A percentile compares a stretch with the other conserved stretches of the same genome.
These are phyloP conservation scores for Alexandromys fortis DNA, from an alignment of 2,113 vertebrate species.

Conservation along the genomic window DNA sequence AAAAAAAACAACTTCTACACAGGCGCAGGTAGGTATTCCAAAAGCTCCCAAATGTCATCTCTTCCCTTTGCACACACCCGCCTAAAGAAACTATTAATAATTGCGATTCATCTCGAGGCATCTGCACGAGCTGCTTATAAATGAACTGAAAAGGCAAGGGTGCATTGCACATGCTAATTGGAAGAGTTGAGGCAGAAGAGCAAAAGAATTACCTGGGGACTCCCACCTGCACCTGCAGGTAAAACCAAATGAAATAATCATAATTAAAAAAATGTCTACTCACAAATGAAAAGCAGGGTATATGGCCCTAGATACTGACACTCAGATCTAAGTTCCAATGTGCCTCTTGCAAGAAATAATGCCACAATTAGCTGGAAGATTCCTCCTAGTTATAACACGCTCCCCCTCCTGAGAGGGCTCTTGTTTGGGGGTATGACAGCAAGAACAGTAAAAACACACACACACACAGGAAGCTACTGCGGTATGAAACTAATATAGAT, in stretches of 20 bases:
- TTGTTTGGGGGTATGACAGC: conserved; percentile 69
- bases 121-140: conserved; percentile 59
- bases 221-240: conserved; percentile 13
- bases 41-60: not conserved
- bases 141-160: conserved; percentile 72
- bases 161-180: conserved; percentile 37
- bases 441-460: conserved; percentile 35
- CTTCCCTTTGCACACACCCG: not conserved
- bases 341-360: conserved; percentile 51
- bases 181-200: conserved; percentile 39
- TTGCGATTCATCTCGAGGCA: conserved; percentile 62
- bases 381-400: conserved; percentile 44
- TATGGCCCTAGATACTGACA: conserved; percentile 40
- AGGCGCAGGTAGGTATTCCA: not conserved
- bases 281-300: conserved; percentile 63
- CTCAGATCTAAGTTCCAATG: conserved; percentile 66
- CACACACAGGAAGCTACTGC: not conserved
- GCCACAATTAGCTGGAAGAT: conserved; percentile 69
- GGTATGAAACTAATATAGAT: conserved; percentile 68
- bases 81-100: conserved; percentile 72
- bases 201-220: conserved; percentile 24
- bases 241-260: conserved; percentile 46
- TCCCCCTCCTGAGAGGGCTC: conserved; percentile 68
- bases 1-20: not conserved
- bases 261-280: conserved; percentile 11